Conservation (phyloP, 1,140 invertebrate genomes). For the Dendrolimus kikuchii region DNA sequence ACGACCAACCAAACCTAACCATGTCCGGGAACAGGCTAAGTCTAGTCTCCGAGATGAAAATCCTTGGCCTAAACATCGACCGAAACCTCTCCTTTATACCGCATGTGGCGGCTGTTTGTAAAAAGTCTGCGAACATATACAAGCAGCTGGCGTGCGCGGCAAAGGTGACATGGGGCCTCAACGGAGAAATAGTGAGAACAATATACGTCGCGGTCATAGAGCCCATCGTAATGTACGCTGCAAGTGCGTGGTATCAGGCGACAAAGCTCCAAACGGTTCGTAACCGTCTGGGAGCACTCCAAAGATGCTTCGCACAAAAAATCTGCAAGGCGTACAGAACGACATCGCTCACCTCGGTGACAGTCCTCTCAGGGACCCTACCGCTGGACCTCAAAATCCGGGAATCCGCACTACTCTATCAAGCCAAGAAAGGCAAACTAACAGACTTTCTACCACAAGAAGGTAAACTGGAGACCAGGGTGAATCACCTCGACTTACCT, state of each 20-base stretch:
- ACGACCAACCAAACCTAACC: no score
- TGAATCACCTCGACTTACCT: no score
- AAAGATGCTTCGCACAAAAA: background rate
- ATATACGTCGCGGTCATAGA: constrained; percentile 20
- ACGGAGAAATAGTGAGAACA: constrained; percentile 17
- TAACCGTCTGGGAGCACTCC: constrained; percentile 9
- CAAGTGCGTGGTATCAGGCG: constrained; percentile 15
- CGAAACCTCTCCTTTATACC: no score
- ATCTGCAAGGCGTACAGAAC: constrained; percentile 4
- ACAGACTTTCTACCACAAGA: no score
- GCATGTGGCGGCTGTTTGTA: no score
- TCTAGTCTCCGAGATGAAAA: no score
- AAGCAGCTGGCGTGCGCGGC: constrained; percentile 13
- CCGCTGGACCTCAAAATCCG: constrained; percentile 1
- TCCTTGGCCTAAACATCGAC: no score
- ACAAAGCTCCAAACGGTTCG: constrained; percentile 1
- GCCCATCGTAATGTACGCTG: background rate
- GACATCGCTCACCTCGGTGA: background rate
- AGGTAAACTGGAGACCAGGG: no score
- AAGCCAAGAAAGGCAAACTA: background rate
- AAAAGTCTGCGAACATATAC: constrained; percentile 5
- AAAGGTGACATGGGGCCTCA: constrained; percentile 16
- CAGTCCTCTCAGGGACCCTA: background rate
- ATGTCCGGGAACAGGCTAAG: no score
- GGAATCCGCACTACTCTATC: background rate